Base-by-base conservation (phyloP, 2,888 invertebrate genomes). In the Campoletis raptor region DNA sequence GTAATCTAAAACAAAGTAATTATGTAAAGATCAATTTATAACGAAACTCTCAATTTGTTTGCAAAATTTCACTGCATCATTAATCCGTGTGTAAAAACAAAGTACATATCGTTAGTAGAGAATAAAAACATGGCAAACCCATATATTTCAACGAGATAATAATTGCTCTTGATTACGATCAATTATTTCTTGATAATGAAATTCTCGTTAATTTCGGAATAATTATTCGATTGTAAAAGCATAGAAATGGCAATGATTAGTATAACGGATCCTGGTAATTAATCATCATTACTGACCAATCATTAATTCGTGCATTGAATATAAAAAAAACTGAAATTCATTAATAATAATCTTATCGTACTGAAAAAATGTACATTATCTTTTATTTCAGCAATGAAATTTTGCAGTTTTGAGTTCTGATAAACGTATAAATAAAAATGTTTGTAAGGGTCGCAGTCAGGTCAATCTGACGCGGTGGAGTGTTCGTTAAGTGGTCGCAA, bases 401-500 rank as follows among this genome's bases (percentile, higher is more conserved):
- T 37, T 9, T 0, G 6, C 8, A 1, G 36, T 57, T 40, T 57
- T 12, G 21, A 21, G 7, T 42, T 10, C 7, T 12, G 30, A 30
- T 4, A 10, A 69, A 30, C 36, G 10, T 37, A 2, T 2, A 24
- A 42, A 69, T n/a, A n/a, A 70, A n/a, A n/a, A 69, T 24, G 24
- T 10, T 12, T 12, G n/a, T 10, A 18, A n/a, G 54, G 10, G 18
- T 42, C 30, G 42, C 0, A 54, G 21, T 12, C 7, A 73, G 57
- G 18, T 54, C 36, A 54, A 37, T 30, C 1, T 54, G 54, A 73
- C 57, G 69, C 30, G 21, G 30, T 30, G 42, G 24, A 30, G 54
- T 42, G 30, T 24, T 37, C 67, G 67, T 66, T 82, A 36, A 40
- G 42, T 52, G 42, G 48, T 64, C 70, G 15, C 80, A 40, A 81